Evolutionary conservation across 2,888 invertebrate species (phyloP).

Genomic region (Cinara cedri): DNA sequence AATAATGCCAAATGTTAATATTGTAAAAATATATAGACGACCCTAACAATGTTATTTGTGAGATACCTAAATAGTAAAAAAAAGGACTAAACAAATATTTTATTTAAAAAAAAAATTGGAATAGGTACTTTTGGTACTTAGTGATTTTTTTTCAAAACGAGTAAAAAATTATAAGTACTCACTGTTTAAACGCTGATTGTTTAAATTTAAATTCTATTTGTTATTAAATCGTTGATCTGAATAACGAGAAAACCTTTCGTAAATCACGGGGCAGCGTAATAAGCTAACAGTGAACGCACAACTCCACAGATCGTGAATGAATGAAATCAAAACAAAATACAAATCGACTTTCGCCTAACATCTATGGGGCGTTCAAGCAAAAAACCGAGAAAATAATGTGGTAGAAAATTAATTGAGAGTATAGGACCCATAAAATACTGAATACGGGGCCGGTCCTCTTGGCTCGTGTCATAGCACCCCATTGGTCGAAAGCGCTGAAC

Average conservation of each 20-base stretch:
- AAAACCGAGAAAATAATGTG: too few species aligned
- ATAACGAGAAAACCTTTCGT: background rate
- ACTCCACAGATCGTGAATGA: background rate
- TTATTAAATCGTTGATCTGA: background rate
- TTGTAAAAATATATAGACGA: background rate
- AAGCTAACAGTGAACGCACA: too few species aligned
- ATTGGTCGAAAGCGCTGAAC: slow-evolving; percentile 28
- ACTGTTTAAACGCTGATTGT: slow-evolving; percentile 1
- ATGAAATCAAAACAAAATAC: background rate
- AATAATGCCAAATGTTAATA: background rate
- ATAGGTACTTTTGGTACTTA: too few species aligned
- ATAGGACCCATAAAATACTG: background rate
- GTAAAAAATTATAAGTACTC: slow-evolving; percentile 8
- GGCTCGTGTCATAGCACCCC: background rate
- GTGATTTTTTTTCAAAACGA: background rate
- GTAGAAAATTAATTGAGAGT: background rate
- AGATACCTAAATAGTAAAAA: background rate
- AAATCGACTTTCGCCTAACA: too few species aligned
- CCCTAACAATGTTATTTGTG: too few species aligned
- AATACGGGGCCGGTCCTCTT: slow-evolving; percentile 22
- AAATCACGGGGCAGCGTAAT: background rate
- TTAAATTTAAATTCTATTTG: slow-evolving; percentile 10
- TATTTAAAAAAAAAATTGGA: background rate
- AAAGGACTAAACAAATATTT: background rate
- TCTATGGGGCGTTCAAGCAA: too few species aligned